These are phyloP conservation scores for Tachina grossa DNA, from an alignment of 2,888 invertebrate genomes.

Conservation along the genomic window DNA sequence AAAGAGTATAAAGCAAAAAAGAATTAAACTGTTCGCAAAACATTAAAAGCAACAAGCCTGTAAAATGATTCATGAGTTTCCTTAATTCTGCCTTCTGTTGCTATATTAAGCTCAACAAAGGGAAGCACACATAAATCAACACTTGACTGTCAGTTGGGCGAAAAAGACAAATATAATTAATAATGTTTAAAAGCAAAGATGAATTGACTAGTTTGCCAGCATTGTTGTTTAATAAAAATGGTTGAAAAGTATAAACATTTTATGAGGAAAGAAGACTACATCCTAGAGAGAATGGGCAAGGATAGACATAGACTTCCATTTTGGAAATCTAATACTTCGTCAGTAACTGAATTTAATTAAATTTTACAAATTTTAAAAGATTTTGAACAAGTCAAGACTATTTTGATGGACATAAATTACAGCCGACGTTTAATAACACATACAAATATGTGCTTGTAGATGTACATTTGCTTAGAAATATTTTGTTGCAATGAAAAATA, in stretches of 20 bases:
- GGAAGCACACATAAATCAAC: slow-evolving; percentile 45
- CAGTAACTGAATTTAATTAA: slow-evolving; percentile 35
- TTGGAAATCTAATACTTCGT: too few species aligned
- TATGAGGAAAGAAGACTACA: too few species aligned
- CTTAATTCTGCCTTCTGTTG: not conserved
- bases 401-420: not conserved
- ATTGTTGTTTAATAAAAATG: not conserved
- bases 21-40: slow-evolving; percentile 1
- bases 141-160: slow-evolving; percentile 44
- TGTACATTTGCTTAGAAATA: too few species aligned
- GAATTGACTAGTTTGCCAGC: not conserved
- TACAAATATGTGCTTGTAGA: too few species aligned
- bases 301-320: too few species aligned
- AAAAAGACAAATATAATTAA: slow-evolving; percentile 54
- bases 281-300: too few species aligned
- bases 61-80: slow-evolving; percentile 19
- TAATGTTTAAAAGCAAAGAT: slow-evolving; percentile 25
- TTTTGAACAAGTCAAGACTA: not conserved
- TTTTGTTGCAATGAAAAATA: too few species aligned
- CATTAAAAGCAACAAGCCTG: slow-evolving; percentile 36
- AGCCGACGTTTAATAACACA: not conserved
- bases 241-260: not conserved
- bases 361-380: slow-evolving; percentile 32
- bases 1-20: not conserved
- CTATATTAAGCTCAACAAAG: not conserved